Evolutionary conservation across 2,113 vertebrate species (phyloP), one percentile per base, ranked within the genome.

Genomic region (Clarias batrachus): DNA sequence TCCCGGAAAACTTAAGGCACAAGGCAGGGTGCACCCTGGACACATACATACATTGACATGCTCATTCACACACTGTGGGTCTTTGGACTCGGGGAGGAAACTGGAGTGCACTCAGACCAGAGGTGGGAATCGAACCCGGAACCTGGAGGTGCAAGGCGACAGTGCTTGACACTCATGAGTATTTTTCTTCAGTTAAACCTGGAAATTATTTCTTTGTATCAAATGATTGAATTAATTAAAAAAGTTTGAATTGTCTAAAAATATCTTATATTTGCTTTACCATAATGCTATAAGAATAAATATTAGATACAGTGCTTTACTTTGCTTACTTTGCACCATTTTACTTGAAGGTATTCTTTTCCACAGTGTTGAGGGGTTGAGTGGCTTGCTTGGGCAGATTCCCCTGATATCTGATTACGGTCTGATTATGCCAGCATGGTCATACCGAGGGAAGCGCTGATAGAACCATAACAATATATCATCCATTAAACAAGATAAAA

Each of bases 391-490:
- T 65, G 73, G 73, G 37, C 84, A 85, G 60, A 14, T 19, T 80
- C 27, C n/a, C 30, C 12, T 68, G 54, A 79, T 85, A 54, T 85
- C 48, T 68, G 76, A 78, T 80, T 85, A 85, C 52, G 7, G 12
- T 9, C 48, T 48, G 48, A 48, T 48, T 48, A 48, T 84, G 81
- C 57, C 85, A 89, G 27, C 59, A 85, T 85, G 41, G 66, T 7
- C 59, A 85, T 41, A 76, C 73, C 68, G 41, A 82, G 70, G 56
- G 33, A 76, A 23, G 33, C 13, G 52, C 54, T 74, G 68, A 60
- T 30, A 37, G 25, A n/a, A 74, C 30, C 54, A 78, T 57, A 57
- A 77, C 6, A 12, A 37, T 23, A 62, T 76, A 16, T 84, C 56
- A 54, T 77, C 57, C 25, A 63, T 76, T 74, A 84, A 74, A 60